A percentile compares a stretch with the other conserved stretches of the same genome.
Evolutionary conservation across 2,797 vertebrate genomes (phyloP).

Genomic region (Onychomys torridus): DNA sequence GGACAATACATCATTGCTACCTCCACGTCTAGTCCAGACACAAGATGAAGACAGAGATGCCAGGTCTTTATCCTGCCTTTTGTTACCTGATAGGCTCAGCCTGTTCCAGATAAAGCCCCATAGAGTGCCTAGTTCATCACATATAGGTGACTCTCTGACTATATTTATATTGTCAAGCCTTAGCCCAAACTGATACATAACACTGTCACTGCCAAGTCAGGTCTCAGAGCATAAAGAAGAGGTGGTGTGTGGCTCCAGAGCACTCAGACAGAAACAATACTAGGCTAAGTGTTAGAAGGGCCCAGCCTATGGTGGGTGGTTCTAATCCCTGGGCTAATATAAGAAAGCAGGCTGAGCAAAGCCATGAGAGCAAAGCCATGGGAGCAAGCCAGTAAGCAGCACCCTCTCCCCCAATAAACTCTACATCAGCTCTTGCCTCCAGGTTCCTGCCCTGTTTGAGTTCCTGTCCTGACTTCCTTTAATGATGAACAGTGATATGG

Average conservation of each 20-base stretch:
- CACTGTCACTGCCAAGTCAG: neutral
- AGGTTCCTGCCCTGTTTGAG: neutral
- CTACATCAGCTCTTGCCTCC: neutral
- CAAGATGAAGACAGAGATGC: neutral
- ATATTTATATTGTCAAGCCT: neutral
- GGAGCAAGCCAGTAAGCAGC: neutral
- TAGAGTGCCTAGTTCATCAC: neutral
- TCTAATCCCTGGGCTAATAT: neutral
- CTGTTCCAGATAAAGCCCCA: neutral
- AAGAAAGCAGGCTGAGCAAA: neutral
- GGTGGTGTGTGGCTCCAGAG: neutral
- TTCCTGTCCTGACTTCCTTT: neutral
- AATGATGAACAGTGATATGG: too few relatives aligned
- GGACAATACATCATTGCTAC: neutral
- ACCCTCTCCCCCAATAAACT: neutral
- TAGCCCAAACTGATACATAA: neutral
- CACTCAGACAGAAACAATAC: neutral
- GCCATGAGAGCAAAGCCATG: neutral
- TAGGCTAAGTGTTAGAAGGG: neutral
- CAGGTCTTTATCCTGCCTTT: neutral
- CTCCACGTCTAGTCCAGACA: neutral
- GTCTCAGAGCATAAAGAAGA: neutral
- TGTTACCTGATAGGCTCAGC: too few relatives aligned
- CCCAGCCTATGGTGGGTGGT: neutral
- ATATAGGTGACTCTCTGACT: neutral